Evolutionary conservation across 2,888 invertebrate species (phyloP), one percentile per base, ranked within the genome.

Genomic region (Heliothis peltigera): DNA sequence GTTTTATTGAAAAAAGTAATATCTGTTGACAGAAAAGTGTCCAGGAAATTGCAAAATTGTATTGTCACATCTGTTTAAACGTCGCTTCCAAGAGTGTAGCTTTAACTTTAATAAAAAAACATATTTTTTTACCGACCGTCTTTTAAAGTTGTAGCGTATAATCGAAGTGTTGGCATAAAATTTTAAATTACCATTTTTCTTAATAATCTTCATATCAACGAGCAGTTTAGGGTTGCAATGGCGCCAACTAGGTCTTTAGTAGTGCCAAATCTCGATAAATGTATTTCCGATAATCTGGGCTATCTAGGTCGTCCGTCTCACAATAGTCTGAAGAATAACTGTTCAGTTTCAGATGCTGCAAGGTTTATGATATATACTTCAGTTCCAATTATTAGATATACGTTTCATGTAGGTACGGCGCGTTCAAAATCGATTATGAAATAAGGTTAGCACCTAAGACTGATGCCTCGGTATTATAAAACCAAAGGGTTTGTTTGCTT

Each of bases 191-290:
- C 18, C 12, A 59, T 59, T n/a, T 6, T 18, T 60, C 21, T 25
- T n/a, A 35, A 67, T 67, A 59, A 67, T 67, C 35, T 66, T 48
- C 21, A 66, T n/a, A 58, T 48, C 12, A 95, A 75, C 90, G 95
- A 91, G 4, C 95, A 80, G 6, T 95, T 75, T 61, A 95, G 92
- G 0, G 95, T 93, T 0, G 95, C 90, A 67, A 95, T 93, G 15
- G 95, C 85, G 8, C 91, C 60, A 6, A 95, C 95, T 8, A 92
- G 93, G 18, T 94, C 92, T 28, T 95, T 56, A 59, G 95, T 93
- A 67, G 28, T 1, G 83, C 83, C 68, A 87, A 84, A 83, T 97
- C 97, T n/a, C 96, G 85, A 66, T 85, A 81, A 55, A 89, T 81
- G 66, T 91, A 89, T 72, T 82, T 80, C 91, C 91, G 91, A 68